A percentile compares a stretch with the other conserved stretches of the same genome.
Conservation (phyloP, 2,888 invertebrate species). For the Lydus trimaculatus region DNA sequence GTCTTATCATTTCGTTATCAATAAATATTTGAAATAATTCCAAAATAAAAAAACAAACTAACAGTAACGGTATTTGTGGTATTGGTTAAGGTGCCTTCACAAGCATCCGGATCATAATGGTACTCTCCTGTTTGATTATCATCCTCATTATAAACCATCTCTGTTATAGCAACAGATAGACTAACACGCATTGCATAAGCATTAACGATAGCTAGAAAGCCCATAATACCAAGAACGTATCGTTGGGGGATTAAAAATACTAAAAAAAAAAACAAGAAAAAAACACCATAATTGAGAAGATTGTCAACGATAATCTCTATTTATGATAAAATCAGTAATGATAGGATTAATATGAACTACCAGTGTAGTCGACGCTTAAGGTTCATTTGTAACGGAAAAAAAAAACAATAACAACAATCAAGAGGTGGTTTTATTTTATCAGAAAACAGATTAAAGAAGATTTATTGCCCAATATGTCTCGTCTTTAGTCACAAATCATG, state of each 20-base stretch:
- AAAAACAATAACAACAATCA: no score
- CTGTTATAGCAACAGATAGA: conserved; percentile 61
- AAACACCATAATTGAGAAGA: no score
- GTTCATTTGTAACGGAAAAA: no score
- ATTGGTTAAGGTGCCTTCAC: conserved; percentile 51
- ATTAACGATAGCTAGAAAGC: conserved; percentile 61
- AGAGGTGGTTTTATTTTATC: no score
- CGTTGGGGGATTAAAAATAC: conserved; percentile 68
- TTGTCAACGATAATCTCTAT: neutral
- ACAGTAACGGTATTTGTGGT: conserved; percentile 21
- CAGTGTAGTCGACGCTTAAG: no score
- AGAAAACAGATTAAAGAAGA: no score
- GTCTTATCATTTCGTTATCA: neutral
- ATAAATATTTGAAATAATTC: neutral
- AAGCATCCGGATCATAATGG: conserved; percentile 63
- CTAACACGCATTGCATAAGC: conserved; percentile 61
- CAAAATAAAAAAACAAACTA: no score
- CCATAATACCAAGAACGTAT: conserved; percentile 69
- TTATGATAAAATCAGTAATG: no score
- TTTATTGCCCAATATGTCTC: no score
- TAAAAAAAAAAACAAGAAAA: neutral
- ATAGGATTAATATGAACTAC: no score
- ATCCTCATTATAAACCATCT: conserved; percentile 57
- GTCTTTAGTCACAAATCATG: no score
- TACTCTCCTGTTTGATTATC: conserved; percentile 44